Base-by-base conservation (phyloP, 1,140 invertebrate genomes). In the Aleiodes sp. region DNA sequence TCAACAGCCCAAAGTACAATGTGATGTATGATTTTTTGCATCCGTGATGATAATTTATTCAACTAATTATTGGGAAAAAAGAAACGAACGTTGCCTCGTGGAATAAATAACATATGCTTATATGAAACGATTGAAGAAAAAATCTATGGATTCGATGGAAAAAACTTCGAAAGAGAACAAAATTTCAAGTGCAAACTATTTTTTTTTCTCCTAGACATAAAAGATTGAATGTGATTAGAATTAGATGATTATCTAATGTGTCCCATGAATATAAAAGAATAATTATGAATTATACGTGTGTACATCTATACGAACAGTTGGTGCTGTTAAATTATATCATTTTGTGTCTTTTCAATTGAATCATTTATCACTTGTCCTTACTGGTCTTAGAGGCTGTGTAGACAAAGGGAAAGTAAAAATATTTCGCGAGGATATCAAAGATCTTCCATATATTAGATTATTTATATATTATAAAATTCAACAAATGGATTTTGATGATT, bases 381-480 rank as follows among this genome's bases (percentile, higher is more conserved):
- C 19, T 52, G 16, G 26, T 46, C 1, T 4, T 52, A 52, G 41
- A 46, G 3, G 16, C 16, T 2, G 41, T 19, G 16, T 52, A 52
- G 46, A 52, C 19, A 52, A 43, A 52, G 26, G 19, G 46, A 52
- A 52, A 52, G 46, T 61, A 39, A 68, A 60, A 16, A 41, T 24
- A 43, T n/a, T 31, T 65, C 39, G 33, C 33, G 33, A 56, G 57
- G 37, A 28, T 68, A 68, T 68, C 65, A 68, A 60, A 39, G 65
- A 61, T 68, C 65, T 67, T 67, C 65, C 65, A 67, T 60, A 61
- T 56, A 65, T 65, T n/a, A 37, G 31, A 62, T 19, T 16, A 37
- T n/a, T 21, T 31, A 29, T 12, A 46, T 10, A n/a, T 46, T 14
- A 46, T 46, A 46, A 46, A 46, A 14, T 16, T 8, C 41, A 4